A percentile compares a stretch with the other conserved stretches of the same genome.
These are phyloP conservation scores for Gymnobelideus leadbeateri DNA, from an alignment of 2,113 vertebrate genomes.

Conservation along the genomic window DNA sequence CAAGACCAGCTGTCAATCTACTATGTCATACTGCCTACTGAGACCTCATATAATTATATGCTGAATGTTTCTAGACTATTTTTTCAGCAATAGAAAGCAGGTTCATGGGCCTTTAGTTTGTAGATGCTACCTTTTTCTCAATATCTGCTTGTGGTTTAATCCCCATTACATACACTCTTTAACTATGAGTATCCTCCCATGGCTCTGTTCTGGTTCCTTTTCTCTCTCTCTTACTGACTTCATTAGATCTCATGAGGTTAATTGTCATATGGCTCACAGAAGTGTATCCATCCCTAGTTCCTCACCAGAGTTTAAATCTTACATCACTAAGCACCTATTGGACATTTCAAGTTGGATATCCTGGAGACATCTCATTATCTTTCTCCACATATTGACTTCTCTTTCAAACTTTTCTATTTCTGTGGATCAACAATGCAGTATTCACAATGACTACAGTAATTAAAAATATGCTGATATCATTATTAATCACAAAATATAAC, in stretches of 20 bases:
- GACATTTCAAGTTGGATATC: neutral
- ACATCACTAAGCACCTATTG: neutral
- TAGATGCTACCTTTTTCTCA: neutral
- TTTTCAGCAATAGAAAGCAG: neutral
- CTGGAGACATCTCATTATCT: neutral
- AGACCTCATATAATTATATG: too few species aligned
- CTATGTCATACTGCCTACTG: neutral
- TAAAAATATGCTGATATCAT: too few species aligned
- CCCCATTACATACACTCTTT: neutral
- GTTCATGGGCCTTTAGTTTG: neutral
- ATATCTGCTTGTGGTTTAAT: neutral
- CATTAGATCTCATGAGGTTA: neutral
- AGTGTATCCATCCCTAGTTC: neutral
- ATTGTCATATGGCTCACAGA: neutral
- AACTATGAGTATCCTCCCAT: neutral
- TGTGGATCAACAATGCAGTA: too few species aligned
- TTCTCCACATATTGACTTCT: neutral
- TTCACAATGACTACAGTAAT: too few species aligned
- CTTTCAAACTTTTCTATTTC: neutral
- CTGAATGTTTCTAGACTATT: neutral
- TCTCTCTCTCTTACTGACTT: neutral
- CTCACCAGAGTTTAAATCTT: neutral
- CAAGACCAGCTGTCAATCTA: neutral
- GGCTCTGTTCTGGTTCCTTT: neutral
- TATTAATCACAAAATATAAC: too few species aligned